phyloP scores from a whole-genome alignment of 1,140 invertebrate genomes.

The Calliphora vicina region DNA sequence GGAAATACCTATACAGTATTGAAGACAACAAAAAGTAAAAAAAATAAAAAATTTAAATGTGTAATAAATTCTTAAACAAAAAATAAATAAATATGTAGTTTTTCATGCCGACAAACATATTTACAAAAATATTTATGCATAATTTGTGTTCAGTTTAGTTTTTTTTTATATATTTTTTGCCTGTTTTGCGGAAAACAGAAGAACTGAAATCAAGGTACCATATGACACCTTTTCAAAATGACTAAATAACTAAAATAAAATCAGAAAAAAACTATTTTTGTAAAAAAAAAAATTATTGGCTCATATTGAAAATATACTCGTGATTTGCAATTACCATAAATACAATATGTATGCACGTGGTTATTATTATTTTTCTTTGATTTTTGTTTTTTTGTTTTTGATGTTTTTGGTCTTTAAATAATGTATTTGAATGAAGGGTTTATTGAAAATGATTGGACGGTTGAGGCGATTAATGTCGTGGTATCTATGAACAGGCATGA shows the following conservation, averaged over 20 bases:
- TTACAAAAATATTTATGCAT: neutral
- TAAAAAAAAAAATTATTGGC: neutral
- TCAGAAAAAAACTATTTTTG: neutral
- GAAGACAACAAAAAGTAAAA: neutral
- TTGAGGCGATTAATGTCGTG: neutral
- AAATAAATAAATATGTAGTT: neutral
- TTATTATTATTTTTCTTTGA: neutral
- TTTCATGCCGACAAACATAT: neutral
- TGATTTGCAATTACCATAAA: conserved; percentile 6
- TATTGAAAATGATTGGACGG: neutral
- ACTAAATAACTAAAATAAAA: neutral
- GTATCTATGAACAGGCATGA: neutral
- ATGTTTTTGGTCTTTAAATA: neutral
- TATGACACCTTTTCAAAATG: neutral
- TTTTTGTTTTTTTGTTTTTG: neutral
- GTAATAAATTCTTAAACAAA: conserved; percentile 13
- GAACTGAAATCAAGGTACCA: neutral
- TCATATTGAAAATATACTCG: neutral
- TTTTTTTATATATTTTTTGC: neutral
- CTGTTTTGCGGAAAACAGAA: neutral
- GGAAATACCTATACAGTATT: neutral
- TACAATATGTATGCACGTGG: neutral
- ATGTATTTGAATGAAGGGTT: neutral
- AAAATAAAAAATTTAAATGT: neutral
- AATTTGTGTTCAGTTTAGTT: neutral